Percentiles rank a stretch among this genome's conserved stretches.
Conservation (phyloP, 2,888 invertebrate genomes). For the Autographa pulchrina region DNA sequence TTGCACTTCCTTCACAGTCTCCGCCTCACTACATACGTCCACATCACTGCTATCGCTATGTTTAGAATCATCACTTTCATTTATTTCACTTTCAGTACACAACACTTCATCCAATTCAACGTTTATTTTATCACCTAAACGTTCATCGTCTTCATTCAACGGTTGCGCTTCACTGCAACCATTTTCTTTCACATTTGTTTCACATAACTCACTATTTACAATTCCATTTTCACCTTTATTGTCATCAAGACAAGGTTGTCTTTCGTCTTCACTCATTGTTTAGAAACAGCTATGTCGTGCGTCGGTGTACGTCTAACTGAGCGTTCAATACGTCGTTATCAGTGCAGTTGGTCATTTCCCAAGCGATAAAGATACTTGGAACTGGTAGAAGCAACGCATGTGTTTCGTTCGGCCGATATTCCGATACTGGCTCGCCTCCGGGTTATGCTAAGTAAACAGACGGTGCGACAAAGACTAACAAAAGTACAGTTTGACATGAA, state of each 20-base stretch:
- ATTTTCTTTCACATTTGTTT: slow-evolving; percentile 34
- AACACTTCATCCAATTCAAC: slow-evolving; percentile 6
- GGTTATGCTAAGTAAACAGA: slow-evolving; percentile 74
- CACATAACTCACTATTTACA: slow-evolving; percentile 29
- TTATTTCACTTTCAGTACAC: slow-evolving; percentile 25
- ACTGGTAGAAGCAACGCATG: slow-evolving; percentile 57
- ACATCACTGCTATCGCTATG: slow-evolving; percentile 23
- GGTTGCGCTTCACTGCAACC: slow-evolving; percentile 36
- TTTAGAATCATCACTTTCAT: slow-evolving; percentile 19
- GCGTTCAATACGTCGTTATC: slow-evolving; percentile 63
- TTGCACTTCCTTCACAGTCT: slow-evolving; percentile 32
- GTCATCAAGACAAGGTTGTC: slow-evolving; percentile 57
- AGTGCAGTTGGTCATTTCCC: slow-evolving; percentile 63
- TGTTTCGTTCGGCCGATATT: slow-evolving; percentile 58
- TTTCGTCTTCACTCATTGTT: slow-evolving; percentile 77
- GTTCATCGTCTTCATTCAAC: slow-evolving; percentile 45
- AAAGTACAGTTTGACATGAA: slow-evolving; percentile 30
- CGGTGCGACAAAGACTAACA: slow-evolving; percentile 69
- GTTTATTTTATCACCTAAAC: slow-evolving; percentile 21
- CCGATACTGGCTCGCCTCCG: slow-evolving; percentile 67
- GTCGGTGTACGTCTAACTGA: slow-evolving; percentile 44
- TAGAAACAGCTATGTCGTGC: slow-evolving; percentile 30
- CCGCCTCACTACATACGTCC: slow-evolving; percentile 8
- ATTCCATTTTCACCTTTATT: slow-evolving; percentile 49
- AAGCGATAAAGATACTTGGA: slow-evolving; percentile 66